These are phyloP conservation scores for Drosophila greeni DNA, from an alignment of 2,888 invertebrate genomes.

Conservation along the genomic window DNA sequence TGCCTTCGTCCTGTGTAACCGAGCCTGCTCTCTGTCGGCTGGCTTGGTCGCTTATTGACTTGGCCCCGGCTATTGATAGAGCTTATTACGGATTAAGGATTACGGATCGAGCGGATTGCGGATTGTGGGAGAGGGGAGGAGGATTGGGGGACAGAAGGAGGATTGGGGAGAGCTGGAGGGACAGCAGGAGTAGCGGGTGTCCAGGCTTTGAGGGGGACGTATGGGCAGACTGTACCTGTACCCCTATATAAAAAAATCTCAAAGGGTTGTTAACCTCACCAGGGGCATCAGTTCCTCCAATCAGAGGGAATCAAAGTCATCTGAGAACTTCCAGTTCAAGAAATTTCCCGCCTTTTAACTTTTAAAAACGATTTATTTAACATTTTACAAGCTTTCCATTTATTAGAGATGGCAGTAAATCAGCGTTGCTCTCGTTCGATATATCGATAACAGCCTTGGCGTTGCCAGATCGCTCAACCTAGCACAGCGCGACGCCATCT, in stretches of 20 bases:
- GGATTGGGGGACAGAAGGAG: too few species aligned
- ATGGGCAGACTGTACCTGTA: too few species aligned
- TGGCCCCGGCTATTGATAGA: constrained; percentile 26
- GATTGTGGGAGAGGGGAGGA: neutral
- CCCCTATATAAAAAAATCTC: too few species aligned
- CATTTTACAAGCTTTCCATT: neutral
- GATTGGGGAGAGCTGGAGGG: too few species aligned
- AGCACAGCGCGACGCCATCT: too few species aligned
- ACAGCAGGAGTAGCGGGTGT: too few species aligned
- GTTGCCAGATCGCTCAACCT: neutral
- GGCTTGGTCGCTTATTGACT: constrained; percentile 35
- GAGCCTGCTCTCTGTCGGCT: constrained; percentile 12
- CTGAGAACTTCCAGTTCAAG: too few species aligned
- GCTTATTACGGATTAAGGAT: constrained; percentile 40
- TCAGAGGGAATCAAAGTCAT: too few species aligned
- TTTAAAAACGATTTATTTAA: too few species aligned
- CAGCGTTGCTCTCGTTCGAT: neutral
- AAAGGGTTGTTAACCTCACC: too few species aligned
- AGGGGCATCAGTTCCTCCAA: too few species aligned
- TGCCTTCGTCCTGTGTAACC: constrained; percentile 24
- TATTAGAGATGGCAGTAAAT: neutral
- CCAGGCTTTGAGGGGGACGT: too few species aligned
- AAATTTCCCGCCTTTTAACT: neutral
- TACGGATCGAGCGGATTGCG: constrained; percentile 17
- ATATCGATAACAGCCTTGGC: neutral